A percentile compares a stretch with the other conserved stretches of the same genome.
Conservation (phyloP, 2,888 invertebrate genomes). For the Geotrupes spiniger region DNA sequence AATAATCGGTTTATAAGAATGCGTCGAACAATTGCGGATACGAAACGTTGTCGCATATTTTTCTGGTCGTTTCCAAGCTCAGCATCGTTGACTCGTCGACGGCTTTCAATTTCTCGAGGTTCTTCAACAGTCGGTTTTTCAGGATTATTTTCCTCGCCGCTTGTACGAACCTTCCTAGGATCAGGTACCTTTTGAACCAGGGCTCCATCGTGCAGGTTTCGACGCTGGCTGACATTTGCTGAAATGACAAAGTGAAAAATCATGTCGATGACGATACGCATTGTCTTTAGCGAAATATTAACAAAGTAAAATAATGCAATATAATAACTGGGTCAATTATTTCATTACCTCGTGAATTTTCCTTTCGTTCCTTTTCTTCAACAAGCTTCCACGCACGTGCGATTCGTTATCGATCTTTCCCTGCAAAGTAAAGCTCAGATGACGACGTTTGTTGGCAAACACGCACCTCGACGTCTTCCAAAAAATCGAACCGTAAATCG, state of each 20-base stretch:
- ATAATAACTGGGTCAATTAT: background rate
- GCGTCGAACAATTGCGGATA: slow-evolving; percentile 27
- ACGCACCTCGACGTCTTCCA: slow-evolving; percentile 27
- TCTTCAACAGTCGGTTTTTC: slow-evolving; percentile 37
- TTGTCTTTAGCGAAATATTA: too few relatives aligned
- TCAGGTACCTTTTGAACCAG: slow-evolving; percentile 40
- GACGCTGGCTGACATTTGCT: slow-evolving; percentile 19
- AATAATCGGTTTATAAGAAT: slow-evolving; percentile 22
- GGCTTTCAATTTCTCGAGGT: slow-evolving; percentile 34
- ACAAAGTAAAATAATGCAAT: slow-evolving; percentile 6
- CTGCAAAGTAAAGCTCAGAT: slow-evolving; percentile 13
- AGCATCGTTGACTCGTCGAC: slow-evolving; percentile 23
- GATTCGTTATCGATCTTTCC: background rate
- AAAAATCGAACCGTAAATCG: slow-evolving; percentile 29
- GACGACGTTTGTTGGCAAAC: too few relatives aligned
- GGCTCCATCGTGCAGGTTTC: slow-evolving; percentile 35
- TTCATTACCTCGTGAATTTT: slow-evolving; percentile 28
- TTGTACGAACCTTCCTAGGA: slow-evolving; percentile 39
- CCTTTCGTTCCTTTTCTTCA: slow-evolving; percentile 33
- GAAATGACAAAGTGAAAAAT: too few relatives aligned
- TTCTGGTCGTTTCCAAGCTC: slow-evolving; percentile 23
- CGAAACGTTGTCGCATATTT: slow-evolving; percentile 25
- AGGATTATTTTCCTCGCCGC: slow-evolving; percentile 37
- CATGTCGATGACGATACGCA: too few relatives aligned
- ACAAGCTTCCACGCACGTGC: slow-evolving; percentile 22